A percentile compares a stretch with the other conserved stretches of the same genome.
phyloP scores from a whole-genome alignment of 92 coral and sea anemone genomes.

The Isaurus tuberculatus region DNA sequence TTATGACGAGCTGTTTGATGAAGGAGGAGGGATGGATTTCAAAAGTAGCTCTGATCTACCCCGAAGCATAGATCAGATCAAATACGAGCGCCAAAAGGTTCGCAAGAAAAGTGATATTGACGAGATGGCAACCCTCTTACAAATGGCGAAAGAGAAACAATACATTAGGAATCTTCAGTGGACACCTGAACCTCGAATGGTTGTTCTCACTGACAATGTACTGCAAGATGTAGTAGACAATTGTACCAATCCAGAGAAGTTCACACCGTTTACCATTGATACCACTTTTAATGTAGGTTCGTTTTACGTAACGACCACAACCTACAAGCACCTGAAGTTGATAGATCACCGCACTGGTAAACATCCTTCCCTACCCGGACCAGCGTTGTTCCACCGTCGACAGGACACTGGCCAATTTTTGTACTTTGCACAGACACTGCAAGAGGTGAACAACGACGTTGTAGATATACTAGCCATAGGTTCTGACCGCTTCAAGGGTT shows the following conservation, averaged over 20 bases:
- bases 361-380: constrained; percentile 57
- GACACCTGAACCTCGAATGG: constrained; percentile 55
- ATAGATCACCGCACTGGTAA: constrained; percentile 44
- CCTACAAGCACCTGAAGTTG: constrained; percentile 55
- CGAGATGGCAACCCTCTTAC: constrained; percentile 55
- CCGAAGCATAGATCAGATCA: constrained; percentile 52
- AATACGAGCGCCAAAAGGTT: constrained; percentile 50
- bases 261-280: constrained; percentile 49
- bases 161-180: constrained; percentile 55
- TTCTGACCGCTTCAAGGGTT: constrained; percentile 46
- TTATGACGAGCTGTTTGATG: too few species aligned
- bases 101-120: constrained; percentile 49
- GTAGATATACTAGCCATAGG: constrained; percentile 41
- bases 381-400: constrained; percentile 58
- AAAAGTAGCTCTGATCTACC: constrained; percentile 20
- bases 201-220: constrained; percentile 44
- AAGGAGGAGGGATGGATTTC: too few species aligned
- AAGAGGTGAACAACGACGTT: constrained; percentile 18
- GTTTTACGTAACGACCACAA: constrained; percentile 57
- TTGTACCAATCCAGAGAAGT: constrained; percentile 50
- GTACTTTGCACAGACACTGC: constrained; percentile 59
- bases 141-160: constrained; percentile 11
- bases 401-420: constrained; percentile 55
- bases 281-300: constrained; percentile 57
- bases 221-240: constrained; percentile 53